phyloP scores from a whole-genome alignment of 2,888 invertebrate genomes.

The Malthinus seriepunctatus region DNA sequence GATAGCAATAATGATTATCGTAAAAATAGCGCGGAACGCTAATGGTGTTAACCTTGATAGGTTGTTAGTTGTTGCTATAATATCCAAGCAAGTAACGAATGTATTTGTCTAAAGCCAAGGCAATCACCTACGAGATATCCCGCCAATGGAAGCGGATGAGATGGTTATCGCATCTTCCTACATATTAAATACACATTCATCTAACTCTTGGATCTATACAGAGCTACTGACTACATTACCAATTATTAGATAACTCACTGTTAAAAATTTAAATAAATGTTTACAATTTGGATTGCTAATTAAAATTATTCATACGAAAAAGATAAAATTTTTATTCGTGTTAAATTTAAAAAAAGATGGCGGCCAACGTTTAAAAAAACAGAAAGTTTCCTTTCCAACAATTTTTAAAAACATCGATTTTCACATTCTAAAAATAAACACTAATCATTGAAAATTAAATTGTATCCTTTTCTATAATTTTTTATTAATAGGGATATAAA shows the following conservation, averaged over 20 bases:
- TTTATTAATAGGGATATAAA: too few species aligned
- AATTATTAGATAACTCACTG: constrained; percentile 5
- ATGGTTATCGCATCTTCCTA: constrained; percentile 18
- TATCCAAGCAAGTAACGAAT: constrained; percentile 12
- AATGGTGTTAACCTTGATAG: constrained; percentile 27
- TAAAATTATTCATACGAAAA: constrained; percentile 2
- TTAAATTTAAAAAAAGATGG: too few species aligned
- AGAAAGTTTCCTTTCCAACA: too few species aligned
- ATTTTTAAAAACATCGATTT: too few species aligned
- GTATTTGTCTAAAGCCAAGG: constrained; percentile 20
- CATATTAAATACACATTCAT: constrained; percentile 20
- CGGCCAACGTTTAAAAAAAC: too few species aligned
- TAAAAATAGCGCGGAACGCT: constrained; percentile 11
- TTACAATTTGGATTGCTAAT: constrained; percentile 12
- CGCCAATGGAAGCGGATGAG: constrained; percentile 20
- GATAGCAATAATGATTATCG: constrained; percentile 7
- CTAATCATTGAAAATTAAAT: too few species aligned
- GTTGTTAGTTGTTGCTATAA: constrained; percentile 16
- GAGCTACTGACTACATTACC: not conserved
- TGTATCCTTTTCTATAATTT: too few species aligned
- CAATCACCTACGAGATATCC: constrained; percentile 18
- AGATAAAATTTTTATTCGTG: too few species aligned
- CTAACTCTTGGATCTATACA: not conserved
- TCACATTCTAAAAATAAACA: too few species aligned
- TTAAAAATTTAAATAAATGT: not conserved